phyloP scores from a whole-genome alignment of 2,113 vertebrate genomes.

The Girardinichthys multiradiatus region DNA sequence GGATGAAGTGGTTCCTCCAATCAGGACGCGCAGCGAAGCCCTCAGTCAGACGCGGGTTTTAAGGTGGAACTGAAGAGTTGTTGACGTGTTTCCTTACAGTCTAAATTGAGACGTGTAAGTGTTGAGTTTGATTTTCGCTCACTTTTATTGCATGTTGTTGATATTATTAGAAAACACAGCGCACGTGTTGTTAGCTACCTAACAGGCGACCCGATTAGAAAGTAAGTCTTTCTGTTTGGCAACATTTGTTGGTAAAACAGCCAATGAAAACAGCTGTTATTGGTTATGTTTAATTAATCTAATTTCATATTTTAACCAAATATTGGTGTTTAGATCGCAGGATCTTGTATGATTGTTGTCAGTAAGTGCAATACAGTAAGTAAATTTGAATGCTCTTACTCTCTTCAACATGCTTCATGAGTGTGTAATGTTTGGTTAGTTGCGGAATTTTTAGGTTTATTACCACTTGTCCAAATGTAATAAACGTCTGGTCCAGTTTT shows the following conservation, averaged over 20 bases:
- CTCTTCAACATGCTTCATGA: neutral
- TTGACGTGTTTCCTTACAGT: neutral
- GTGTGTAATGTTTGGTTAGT: neutral
- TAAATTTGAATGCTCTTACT: neutral
- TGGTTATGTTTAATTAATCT: neutral
- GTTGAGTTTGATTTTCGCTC: conserved; percentile 23
- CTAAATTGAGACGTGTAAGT: conserved; percentile 61
- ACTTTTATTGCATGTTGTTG: conserved; percentile 6
- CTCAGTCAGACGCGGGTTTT: conserved; percentile 61
- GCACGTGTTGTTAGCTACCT: neutral
- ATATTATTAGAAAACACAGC: neutral
- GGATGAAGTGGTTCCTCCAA: conserved; percentile 47
- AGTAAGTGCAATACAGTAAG: neutral
- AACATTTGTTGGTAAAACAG: neutral
- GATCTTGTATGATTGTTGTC: neutral
- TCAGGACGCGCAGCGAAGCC: conserved; percentile 28
- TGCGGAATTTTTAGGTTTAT: neutral
- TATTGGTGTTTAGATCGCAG: no score
- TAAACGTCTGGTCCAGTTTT: neutral
- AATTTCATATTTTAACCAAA: neutral
- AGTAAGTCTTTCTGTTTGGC: neutral
- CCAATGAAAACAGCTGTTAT: neutral
- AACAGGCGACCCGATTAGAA: conserved; percentile 3
- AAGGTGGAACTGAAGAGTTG: conserved; percentile 74
- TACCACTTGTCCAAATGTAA: neutral